Evolutionary conservation across 2,113 vertebrate genomes (phyloP), one percentile per base, ranked within the genome.

Genomic region (Neodontobutis hainanensis): DNA sequence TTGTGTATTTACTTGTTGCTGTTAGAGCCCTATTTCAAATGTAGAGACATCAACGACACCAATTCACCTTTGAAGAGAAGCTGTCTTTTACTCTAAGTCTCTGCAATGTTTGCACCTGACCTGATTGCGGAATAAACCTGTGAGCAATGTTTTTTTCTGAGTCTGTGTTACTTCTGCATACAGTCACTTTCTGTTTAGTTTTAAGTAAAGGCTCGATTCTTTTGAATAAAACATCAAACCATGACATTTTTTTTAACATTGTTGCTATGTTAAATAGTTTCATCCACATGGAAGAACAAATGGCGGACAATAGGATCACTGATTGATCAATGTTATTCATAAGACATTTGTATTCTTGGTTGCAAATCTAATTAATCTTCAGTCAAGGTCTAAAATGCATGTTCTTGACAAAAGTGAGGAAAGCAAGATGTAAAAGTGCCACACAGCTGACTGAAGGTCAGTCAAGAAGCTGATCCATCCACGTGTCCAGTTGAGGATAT

Each of bases 151-250:
- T 15, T 63, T 38, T 40, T 5, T 40, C 38, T 27, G 27, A 49
- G 3, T 56, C 45, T 57, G 16, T 36, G 45, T 56, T 56, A 14
- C 64, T 40, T 61, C 59, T 74, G 59, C 42, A 11, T 71, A 50
- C 27, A 40, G 50, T 71, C 55, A 34, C 19, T 32, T 5, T 53
- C 61, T 58, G 52, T 32, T 47, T 16, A 35, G 52, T 16, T 50
- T 64, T 4, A 68, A 61, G 35, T 74, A 65, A 61, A 34, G 46
- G 44, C 43, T 82, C 51, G 6, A 53, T 70, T 58, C 74, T 83
- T 67, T 61, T 78, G 35, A 87, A 82, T 85, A 89, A 90, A 90
- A 78, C 77, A 70, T 86, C 14, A 27, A 57, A 75, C 66, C 40
- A 51, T 59, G 42, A 45, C 66, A 45, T 76, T 16, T 51, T 19